Base-by-base conservation (phyloP, 2,797 vertebrate genomes). In the Hypotaenidia philippensis region DNA sequence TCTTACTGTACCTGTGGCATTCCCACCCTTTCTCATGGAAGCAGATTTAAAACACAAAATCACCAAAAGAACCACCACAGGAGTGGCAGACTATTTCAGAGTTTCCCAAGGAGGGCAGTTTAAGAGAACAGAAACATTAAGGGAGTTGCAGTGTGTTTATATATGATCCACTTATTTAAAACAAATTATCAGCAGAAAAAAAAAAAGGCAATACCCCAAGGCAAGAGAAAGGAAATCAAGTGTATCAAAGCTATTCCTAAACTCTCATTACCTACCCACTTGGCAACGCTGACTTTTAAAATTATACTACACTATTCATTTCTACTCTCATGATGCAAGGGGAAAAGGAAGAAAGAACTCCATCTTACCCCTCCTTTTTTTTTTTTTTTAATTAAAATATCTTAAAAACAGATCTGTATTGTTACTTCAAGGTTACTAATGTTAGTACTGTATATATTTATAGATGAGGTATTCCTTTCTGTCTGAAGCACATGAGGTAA, bases 371-470 rank as follows among this genome's bases (percentile, higher is more conserved):
- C 87, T 85, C 64, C 78, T 34, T 34, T 34, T 34, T 71, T 80
- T 86, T 93, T 66, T 83, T 86, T 93, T 66, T 83, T 36, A 36
- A 92, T 80, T 91, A 78, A 95, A 94, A 77, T 92, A 93, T 91
- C 90, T 95, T 95, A 84, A 94, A 94, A 97, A 94, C 91, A 96
- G 97, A 97, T 96, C 94, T 82, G 93, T 75, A 96, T 93, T 97
- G 93, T 97, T 97, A 95, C 95, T 97, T 97, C 97, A 90, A 94
- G 92, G 90, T 78, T 95, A 59, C 85, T 90, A 82, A 91, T 50
- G 88, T 79, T 68, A 95, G 90, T 74, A 88, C 61, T 75, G 47
- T 32, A 94, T 93, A 87, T 90, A 95, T 96, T 97, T 95, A 83
- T 74, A 93, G 87, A 97, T 94, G 96, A 96, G 95, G 93, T 96